Evolutionary conservation across 2,113 vertebrate species (phyloP), one percentile per base, ranked within the genome.

Genomic region (Excalfactoria chinensis): DNA sequence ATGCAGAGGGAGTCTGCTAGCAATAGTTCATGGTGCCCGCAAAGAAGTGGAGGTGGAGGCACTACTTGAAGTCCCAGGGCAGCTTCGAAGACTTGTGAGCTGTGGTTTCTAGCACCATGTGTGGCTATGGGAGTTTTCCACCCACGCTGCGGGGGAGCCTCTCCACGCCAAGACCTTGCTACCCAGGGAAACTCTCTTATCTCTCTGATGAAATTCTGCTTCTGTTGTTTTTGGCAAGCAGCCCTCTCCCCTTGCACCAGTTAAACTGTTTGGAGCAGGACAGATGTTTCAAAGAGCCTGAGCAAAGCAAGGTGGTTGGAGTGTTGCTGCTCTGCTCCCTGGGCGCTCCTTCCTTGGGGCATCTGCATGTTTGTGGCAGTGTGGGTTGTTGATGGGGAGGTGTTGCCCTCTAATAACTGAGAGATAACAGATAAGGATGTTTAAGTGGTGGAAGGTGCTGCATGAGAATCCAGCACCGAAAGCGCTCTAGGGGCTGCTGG

Each of bases 171-270:
- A 46, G n/a, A 63, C 22, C 53, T 64, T 37, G 28, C 46, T 94
- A 18, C 64, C 66, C 69, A 73, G 41, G 64, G 79, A 84, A 75
- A 60, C 2, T 2, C 44, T 25, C 21, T 83, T 78, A 88, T 92
- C 77, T 95, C 70, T 21, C 49, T 1, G 44, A 87, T 87, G 76
- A 95, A 95, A 82, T 44, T 32, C 13, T 90, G 11, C 71, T 84
- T 49, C 10, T 74, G 25, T 28, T 17, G 49, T 68, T 87, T 62
- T 88, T 88, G 34, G 43, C 37, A 1, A 70, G 20, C 15, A 62
- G n/a, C 44, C 48, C 35, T 64, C 32, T 80, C 32, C 32, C 20
- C 16, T 53, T 40, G 69, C 43, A n/a, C 46, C 34, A 89, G 34
- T 66, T 75, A 67, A 73, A 56, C 51, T 0, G 0, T 41, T 44